Percentiles rank a stretch among this genome's conserved stretches.
These are phyloP conservation scores for Bryconaethiops microstoma DNA, from an alignment of 2,797 vertebrate species.

Conservation along the genomic window DNA sequence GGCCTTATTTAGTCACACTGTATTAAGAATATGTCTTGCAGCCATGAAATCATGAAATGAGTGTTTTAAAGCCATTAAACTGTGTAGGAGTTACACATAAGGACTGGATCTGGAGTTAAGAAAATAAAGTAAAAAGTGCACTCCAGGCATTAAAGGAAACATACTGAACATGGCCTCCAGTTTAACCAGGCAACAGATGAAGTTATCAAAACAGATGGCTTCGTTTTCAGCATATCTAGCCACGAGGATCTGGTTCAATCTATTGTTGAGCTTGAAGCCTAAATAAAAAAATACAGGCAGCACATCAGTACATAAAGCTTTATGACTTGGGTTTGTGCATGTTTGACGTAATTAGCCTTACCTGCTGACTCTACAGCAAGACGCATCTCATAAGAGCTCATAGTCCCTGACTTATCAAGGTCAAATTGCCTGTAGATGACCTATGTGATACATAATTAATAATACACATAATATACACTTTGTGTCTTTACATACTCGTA, in stretches of 20 bases:
- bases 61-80: not conserved
- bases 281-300: conserved; percentile 4
- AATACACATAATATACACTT: not conserved
- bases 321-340: not conserved
- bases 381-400: conserved; percentile 93
- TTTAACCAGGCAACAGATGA: conserved; percentile 89
- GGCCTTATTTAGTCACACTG: not conserved
- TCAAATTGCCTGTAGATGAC: conserved; percentile 86
- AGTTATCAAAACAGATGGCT: conserved; percentile 88
- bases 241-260: conserved; percentile 85
- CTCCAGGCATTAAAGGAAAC: conserved; percentile 53
- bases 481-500: not conserved
- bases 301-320: not conserved
- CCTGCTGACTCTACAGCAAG: conserved; percentile 88
- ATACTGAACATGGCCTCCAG: conserved; percentile 93
- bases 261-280: conserved; percentile 93
- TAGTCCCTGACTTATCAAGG: conserved; percentile 86
- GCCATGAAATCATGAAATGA: too few relatives aligned
- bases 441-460: conserved; percentile 66
- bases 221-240: conserved; percentile 86
- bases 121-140: not conserved
- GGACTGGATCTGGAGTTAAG: not conserved
- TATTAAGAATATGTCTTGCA: not conserved
- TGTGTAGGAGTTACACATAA: not conserved
- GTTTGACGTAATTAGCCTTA: conserved; percentile 55